Evolutionary conservation across 2,888 invertebrate genomes (phyloP).

Genomic region (Amorpha juglandis): DNA sequence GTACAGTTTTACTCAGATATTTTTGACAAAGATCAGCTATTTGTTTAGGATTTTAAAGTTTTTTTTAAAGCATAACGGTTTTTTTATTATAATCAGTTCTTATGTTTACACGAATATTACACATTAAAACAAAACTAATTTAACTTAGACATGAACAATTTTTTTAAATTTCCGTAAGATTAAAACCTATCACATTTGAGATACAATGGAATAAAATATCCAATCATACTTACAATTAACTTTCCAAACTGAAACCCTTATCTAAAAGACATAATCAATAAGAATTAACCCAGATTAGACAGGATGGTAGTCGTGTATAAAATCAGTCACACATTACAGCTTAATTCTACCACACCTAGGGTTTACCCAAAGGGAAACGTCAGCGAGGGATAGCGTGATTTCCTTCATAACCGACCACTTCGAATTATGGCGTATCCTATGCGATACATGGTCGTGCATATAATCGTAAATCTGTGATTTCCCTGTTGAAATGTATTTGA

Average conservation of each 20-base stretch:
- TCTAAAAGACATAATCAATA: not conserved
- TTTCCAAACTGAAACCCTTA: not conserved
- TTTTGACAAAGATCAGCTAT: no score
- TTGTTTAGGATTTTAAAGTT: no score
- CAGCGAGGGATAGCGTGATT: constrained; percentile 20
- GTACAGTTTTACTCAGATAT: no score
- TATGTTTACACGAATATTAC: no score
- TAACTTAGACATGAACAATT: no score
- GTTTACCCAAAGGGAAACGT: constrained; percentile 8
- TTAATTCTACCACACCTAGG: constrained; percentile 1
- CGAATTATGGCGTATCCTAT: constrained; percentile 6
- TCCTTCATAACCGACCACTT: constrained; percentile 1
- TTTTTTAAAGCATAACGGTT: no score
- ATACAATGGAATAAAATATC: no score
- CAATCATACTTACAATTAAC: not conserved
- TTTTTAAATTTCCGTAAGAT: no score
- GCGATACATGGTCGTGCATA: not conserved
- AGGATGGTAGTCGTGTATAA: not conserved
- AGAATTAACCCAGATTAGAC: constrained; percentile 14
- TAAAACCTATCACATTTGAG: no score
- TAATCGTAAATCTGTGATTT: constrained; percentile 9
- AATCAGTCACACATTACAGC: constrained; percentile 4
- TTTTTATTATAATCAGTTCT: no score
- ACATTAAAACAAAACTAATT: no score
- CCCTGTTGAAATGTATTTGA: not conserved